Percentiles rank a stretch among this genome's conserved stretches.
phyloP scores from a whole-genome alignment of 2,113 vertebrate species.

The Solea senegalensis region DNA sequence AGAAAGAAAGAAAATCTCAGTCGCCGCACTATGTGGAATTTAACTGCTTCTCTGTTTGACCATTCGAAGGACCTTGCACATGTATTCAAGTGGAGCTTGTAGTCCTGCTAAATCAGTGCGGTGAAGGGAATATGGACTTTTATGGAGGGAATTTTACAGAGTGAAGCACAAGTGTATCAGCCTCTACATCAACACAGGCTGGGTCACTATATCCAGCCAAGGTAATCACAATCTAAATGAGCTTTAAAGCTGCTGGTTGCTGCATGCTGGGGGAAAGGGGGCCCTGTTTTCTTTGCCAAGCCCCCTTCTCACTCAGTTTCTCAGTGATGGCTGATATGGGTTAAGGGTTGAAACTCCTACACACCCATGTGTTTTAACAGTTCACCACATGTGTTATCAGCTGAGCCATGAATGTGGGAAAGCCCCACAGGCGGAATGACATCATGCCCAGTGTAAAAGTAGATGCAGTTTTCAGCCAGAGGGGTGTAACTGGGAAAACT shows the following conservation, averaged over 20 bases:
- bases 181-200: conserved; percentile 60
- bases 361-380: conserved; percentile 73
- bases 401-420: conserved; percentile 76
- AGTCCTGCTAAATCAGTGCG: conserved; percentile 45
- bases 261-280: conserved; percentile 28
- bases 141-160: conserved; percentile 48
- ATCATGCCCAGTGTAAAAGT: conserved; percentile 66
- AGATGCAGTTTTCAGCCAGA: conserved; percentile 61
- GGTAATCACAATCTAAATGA: conserved; percentile 65
- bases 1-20: conserved; percentile 22
- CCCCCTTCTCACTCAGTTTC: conserved; percentile 53
- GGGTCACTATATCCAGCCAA: conserved; percentile 57
- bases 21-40: conserved; percentile 26
- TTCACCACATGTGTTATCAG: conserved; percentile 78
- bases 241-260: conserved; percentile 59
- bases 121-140: conserved; percentile 44
- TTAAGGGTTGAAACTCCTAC: conserved; percentile 65
- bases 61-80: conserved; percentile 13
- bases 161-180: conserved; percentile 47
- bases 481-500: conserved; percentile 67
- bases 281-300: conserved; percentile 56
- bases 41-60: conserved; percentile 9
- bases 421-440: conserved; percentile 72
- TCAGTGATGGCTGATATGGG: conserved; percentile 67
- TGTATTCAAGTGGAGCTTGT: conserved; percentile 30